Base-by-base conservation (phyloP, 2,113 vertebrate species). In the Etheostoma spectabile region DNA sequence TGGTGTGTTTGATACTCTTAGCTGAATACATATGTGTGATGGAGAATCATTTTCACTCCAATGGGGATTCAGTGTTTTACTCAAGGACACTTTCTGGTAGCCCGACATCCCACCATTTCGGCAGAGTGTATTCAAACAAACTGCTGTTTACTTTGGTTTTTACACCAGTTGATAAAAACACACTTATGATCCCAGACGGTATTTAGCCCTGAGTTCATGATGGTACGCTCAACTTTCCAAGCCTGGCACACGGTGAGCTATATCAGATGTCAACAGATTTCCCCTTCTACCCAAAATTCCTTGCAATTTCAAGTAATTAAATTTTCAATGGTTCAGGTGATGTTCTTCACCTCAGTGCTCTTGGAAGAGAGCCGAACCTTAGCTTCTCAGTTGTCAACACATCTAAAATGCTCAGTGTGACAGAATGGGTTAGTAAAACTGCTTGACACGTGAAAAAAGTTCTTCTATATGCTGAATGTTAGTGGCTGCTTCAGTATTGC, bases 261-360 rank as follows among this genome's bases (percentile, higher is more conserved):
- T 69, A 52, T 69, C 30, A 69, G 18, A 56, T 70, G 51, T 55
- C 35, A 24, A 19, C 12, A 38, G 3, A 11, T 5, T 68, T 48
- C 49, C 48, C 52, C 49, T 38, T 65, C 42, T 56, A 45, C 22
- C 74, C 46, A 35, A 52, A 66, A 66, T 66, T 24, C 67, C 38
- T 72, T 72, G 30, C 60, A 65, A 52, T 71, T 65, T 62, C 24
- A 27, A 45, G 15, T 55, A 19, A 62, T 80, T 67, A 64, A 65
- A 42, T 42, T 42, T 42, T 42, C 38, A 42, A 11, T n/a, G 3
- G 10, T 46, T 19, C 19, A 81, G 46, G 53, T 21, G 21, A 22
- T 61, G 64, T 45, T 75, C 49, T 70, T 7, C 21, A 21, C 5
- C 51, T 64, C 1, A 5, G 30, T 11, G 38, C 27, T 56, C 46